These are phyloP conservation scores for Oreonectes daqikongensis DNA, from an alignment of 2,797 vertebrate species.

Conservation along the genomic window DNA sequence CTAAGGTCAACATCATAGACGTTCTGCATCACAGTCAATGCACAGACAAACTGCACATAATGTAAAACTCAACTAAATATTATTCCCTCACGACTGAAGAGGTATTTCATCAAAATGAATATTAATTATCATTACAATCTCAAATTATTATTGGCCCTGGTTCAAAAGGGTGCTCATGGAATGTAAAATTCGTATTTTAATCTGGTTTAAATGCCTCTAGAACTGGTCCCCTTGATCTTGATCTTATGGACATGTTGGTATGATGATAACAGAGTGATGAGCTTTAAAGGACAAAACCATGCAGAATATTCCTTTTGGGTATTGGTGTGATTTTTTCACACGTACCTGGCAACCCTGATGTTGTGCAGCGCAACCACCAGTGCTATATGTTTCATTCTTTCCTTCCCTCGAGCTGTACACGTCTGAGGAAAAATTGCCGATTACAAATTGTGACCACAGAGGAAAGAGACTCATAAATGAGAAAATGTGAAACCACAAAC, in stretches of 20 bases:
- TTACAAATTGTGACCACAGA: not conserved
- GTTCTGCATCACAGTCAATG: not conserved
- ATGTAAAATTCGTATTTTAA: not conserved
- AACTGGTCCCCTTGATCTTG: not conserved
- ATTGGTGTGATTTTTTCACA: not conserved
- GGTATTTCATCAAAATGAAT: not conserved
- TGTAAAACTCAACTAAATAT: not conserved
- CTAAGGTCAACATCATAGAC: not conserved
- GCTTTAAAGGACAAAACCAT: not conserved
- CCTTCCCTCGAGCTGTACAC: not conserved
- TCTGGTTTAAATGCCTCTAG: not conserved
- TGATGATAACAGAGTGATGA: not conserved
- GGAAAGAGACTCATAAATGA: not conserved
- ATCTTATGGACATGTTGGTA: not conserved
- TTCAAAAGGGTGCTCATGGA: not conserved
- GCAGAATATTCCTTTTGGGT: no score
- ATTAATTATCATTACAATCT: not conserved
- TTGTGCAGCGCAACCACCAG: not conserved
- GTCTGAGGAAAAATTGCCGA: not conserved
- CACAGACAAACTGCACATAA: not conserved
- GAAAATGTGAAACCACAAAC: not conserved
- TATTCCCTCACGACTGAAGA: not conserved
- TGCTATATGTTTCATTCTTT: not conserved
- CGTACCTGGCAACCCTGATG: not conserved
- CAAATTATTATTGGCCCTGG: not conserved